Conservation (phyloP, 2,113 vertebrate species). For the Pionites leucogaster region DNA sequence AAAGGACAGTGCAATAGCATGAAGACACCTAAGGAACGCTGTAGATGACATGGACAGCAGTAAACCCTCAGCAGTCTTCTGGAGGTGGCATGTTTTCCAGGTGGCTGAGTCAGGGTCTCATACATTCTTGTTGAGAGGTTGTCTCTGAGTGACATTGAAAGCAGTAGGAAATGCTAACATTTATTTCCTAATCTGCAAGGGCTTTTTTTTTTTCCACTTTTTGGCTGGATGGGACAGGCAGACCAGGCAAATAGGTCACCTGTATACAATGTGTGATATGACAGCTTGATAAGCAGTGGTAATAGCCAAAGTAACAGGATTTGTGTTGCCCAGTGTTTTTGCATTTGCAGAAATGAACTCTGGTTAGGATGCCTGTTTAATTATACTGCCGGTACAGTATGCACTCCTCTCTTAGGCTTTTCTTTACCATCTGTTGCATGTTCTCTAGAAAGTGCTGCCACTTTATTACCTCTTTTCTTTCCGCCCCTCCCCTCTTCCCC, state of each 20-base stretch:
- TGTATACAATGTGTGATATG: background rate
- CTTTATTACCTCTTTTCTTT: background rate
- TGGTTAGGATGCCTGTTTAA: background rate
- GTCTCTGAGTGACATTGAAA: background rate
- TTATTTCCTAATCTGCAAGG: background rate
- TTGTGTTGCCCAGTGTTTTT: background rate
- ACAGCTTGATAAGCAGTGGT: background rate
- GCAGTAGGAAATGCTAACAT: background rate
- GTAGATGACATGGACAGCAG: background rate
- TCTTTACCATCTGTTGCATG: background rate
- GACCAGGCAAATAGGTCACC: background rate
- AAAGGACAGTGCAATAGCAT: background rate
- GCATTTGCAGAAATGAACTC: background rate
- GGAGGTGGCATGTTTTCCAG: rapidly evolving
- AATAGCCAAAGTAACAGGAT: background rate
- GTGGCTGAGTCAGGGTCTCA: background rate
- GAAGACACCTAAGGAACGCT: rapidly evolving
- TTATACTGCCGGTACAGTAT: background rate
- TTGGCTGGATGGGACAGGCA: background rate
- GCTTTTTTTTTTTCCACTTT: background rate
- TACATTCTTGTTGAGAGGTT: background rate
- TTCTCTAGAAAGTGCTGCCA: background rate
- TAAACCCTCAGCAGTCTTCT: background rate
- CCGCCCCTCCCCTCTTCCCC: background rate
- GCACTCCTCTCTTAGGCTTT: background rate